Conservation (phyloP, 2,113 vertebrate genomes). For the Canis aureus region DNA sequence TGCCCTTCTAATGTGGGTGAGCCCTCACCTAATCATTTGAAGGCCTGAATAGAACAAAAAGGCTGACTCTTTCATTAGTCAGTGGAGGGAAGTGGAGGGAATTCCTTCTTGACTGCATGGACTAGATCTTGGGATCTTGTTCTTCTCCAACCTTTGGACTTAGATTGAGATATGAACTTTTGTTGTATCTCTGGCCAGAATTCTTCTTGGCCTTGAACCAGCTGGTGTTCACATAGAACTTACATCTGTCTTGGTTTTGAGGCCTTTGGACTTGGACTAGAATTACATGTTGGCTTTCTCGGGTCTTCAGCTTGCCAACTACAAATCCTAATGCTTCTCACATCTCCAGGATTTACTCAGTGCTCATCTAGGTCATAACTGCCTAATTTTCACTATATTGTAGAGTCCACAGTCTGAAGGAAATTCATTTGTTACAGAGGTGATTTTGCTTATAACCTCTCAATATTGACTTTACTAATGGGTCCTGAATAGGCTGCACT, state of each 20-base stretch:
- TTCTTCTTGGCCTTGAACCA: background rate
- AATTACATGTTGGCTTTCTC: background rate
- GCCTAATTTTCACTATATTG: background rate
- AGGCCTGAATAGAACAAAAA: background rate
- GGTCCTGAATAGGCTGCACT: no score
- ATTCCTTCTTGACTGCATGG: background rate
- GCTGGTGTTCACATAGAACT: background rate
- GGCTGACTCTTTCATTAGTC: no score
- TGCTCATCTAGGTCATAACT: background rate
- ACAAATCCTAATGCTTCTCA: background rate
- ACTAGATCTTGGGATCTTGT: background rate
- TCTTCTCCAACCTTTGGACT: background rate
- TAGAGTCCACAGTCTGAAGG: accelerated
- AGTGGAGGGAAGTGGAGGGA: no score
- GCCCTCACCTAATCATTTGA: no score
- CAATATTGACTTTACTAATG: background rate
- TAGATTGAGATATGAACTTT: background rate
- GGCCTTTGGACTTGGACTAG: background rate
- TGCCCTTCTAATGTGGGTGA: no score
- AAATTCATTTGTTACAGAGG: background rate
- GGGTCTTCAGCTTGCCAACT: background rate
- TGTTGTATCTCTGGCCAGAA: background rate
- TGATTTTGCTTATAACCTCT: background rate
- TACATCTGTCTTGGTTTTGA: background rate
- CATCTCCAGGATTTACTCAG: background rate